A percentile compares a stretch with the other conserved stretches of the same genome.
phyloP scores from a whole-genome alignment of 2,888 invertebrate species.

The Bellardia pandia region DNA sequence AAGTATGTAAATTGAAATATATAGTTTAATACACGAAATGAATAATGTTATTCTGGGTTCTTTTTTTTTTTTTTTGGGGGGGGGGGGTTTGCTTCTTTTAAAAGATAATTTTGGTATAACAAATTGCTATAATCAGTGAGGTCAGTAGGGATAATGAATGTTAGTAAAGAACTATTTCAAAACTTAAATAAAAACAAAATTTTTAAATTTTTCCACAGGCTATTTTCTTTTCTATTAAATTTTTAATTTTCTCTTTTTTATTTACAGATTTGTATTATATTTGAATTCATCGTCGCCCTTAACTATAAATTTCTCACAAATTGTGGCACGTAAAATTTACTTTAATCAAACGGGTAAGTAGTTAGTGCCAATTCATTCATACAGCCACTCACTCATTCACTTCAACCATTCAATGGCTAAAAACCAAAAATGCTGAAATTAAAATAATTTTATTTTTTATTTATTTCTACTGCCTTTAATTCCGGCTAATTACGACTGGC shows the following conservation, averaged over 20 bases:
- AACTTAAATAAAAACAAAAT: neutral
- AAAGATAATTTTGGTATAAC: neutral
- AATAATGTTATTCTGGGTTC: constrained; percentile 7
- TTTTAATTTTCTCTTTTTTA: constrained; percentile 26
- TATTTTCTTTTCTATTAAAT: neutral
- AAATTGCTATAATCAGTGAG: neutral
- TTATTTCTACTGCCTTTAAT: neutral
- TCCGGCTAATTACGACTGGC: constrained; percentile 16
- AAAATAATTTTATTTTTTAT: neutral
- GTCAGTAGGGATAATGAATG: neutral
- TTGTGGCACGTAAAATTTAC: constrained; percentile 82
- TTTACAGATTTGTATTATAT: constrained; percentile 82
- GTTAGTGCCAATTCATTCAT: constrained; percentile 25
- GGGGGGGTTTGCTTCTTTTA: neutral
- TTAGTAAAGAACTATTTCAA: neutral
- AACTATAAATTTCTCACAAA: constrained; percentile 82
- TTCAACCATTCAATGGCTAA: neutral
- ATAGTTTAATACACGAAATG: neutral
- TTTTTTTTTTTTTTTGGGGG: too few relatives aligned
- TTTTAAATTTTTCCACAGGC: neutral
- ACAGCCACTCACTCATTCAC: neutral
- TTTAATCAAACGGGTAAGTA: constrained; percentile 83
- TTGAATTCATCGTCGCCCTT: constrained; percentile 82
- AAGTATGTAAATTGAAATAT: neutral
- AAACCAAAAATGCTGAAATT: neutral